Conservation (phyloP, 2,113 vertebrate genomes). For the Epinephelus lanceolatus region DNA sequence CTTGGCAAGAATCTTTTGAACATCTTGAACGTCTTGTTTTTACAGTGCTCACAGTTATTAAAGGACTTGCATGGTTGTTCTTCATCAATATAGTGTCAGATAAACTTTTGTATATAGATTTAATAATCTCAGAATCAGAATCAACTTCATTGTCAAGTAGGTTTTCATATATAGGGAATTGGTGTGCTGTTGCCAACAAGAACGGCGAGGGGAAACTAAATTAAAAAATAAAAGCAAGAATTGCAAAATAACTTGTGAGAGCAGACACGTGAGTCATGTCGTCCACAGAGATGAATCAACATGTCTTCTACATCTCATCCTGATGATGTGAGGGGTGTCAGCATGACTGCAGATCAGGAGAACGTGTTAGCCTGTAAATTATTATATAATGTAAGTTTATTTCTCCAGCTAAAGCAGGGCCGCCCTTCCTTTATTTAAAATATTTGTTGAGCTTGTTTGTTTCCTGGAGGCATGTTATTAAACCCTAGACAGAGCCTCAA, state of each 20-base stretch:
- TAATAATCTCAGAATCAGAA: no score
- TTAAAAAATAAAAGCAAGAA: no score
- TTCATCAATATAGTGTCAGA: background rate
- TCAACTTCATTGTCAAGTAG: no score
- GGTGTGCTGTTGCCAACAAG: no score
- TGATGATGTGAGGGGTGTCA: constrained; percentile 37
- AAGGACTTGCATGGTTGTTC: background rate
- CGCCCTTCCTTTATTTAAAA: background rate
- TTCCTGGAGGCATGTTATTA: constrained; percentile 1
- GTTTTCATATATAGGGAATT: no score
- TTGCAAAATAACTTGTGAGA: constrained; percentile 13
- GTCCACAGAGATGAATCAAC: constrained; percentile 27
- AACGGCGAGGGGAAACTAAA: no score
- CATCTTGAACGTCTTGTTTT: background rate
- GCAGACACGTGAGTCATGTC: background rate
- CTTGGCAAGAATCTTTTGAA: no score
- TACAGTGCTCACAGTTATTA: background rate
- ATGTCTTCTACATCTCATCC: constrained; percentile 21
- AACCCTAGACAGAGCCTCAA: background rate
- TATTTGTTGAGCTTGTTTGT: constrained; percentile 3
- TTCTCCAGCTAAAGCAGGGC: background rate
- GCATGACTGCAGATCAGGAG: constrained; percentile 27
- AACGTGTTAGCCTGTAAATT: background rate
- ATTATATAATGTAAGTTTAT: background rate
- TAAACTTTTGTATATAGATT: background rate